Base-by-base conservation (phyloP, 2,888 invertebrate genomes). In the Tuta absoluta region DNA sequence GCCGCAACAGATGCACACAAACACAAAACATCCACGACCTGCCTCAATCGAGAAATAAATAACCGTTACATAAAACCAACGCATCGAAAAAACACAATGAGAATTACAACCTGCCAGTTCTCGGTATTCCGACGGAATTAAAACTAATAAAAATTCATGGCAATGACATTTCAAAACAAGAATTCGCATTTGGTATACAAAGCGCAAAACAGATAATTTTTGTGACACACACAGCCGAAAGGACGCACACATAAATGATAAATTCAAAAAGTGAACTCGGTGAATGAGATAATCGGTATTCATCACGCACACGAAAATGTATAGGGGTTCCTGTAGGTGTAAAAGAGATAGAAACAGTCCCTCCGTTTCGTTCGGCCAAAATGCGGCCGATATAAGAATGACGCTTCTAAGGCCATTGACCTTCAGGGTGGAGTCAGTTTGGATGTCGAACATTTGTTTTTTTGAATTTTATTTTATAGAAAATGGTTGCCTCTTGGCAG, bases 381-480 rank as follows among this genome's bases (percentile, higher is more conserved):
- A 88, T 89, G 89, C 87, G 82, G 84, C 89, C 87, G 84, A 89
- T 90, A 90, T 88, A 90, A 91, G 91, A 90, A 90, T 91, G 89
- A 91, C 88, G 87, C 82, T 84, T 84, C 78, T 85, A 84, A 84
- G 89, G 88, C 84, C 86, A 71, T 82, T 80, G 87, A 88, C 90
- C 82, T 84, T 83, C 78, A 76, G 78, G 76, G 79, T 80, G 75
- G 76, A 77, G 73, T 75, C 77, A 78, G 78, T 81, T 80, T 80
- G 75, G 78, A 71, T 71, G 69, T 68, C 68, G 63, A 69, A 70
- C 64, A 48, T 68, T 72, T 78, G 78, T 78, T 70, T 69, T 71
- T 73, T 71, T 21, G 21, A 19, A 57, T 65, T 63, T 59, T 59
- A 57, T 65, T 63, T 41, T 41, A 57, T 38, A 37, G 37, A 33